Percentiles rank a stretch among this genome's conserved stretches.
Conservation (phyloP, 2,888 invertebrate genomes). For the Electrophaes corylata region DNA sequence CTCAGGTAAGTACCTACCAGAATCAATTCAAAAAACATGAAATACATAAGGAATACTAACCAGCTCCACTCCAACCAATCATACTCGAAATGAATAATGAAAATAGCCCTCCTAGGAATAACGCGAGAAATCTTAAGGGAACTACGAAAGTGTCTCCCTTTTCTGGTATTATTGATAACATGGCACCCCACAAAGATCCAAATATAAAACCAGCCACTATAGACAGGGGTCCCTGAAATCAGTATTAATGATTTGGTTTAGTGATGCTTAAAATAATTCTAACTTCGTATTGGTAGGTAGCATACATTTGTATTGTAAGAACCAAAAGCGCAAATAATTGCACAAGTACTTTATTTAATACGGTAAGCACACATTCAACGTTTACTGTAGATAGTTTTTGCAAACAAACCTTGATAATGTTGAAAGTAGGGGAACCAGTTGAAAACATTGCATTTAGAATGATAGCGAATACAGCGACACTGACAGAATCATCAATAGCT, state of each 20-base stretch:
- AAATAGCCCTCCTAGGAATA: slow-evolving; percentile 89
- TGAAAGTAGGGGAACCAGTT: slow-evolving; percentile 85
- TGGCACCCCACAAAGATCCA: slow-evolving; percentile 89
- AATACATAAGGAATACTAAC: slow-evolving; percentile 43
- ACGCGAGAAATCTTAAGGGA: slow-evolving; percentile 87
- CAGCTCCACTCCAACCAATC: slow-evolving; percentile 86
- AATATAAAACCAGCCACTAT: slow-evolving; percentile 88
- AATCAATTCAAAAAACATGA: neutral
- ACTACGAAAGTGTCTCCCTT: slow-evolving; percentile 87
- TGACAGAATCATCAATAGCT: slow-evolving; percentile 95
- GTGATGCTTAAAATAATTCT: no score
- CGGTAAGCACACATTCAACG: neutral
- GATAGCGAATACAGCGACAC: slow-evolving; percentile 94
- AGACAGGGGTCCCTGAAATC: slow-evolving; percentile 85
- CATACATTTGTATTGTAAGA: neutral
- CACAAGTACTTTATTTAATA: slow-evolving; percentile 2
- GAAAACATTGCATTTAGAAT: slow-evolving; percentile 91
- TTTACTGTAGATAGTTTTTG: slow-evolving; percentile 8
- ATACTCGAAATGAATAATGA: slow-evolving; percentile 90
- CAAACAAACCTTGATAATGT: slow-evolving; percentile 84
- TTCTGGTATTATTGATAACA: slow-evolving; percentile 89
- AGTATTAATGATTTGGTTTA: neutral
- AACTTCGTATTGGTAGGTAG: neutral
- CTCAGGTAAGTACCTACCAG: neutral
- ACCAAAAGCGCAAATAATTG: slow-evolving; percentile 12